These are phyloP conservation scores for Heteractis magnifica DNA, from an alignment of 92 coral and sea anemone genomes.

Conservation along the genomic window DNA sequence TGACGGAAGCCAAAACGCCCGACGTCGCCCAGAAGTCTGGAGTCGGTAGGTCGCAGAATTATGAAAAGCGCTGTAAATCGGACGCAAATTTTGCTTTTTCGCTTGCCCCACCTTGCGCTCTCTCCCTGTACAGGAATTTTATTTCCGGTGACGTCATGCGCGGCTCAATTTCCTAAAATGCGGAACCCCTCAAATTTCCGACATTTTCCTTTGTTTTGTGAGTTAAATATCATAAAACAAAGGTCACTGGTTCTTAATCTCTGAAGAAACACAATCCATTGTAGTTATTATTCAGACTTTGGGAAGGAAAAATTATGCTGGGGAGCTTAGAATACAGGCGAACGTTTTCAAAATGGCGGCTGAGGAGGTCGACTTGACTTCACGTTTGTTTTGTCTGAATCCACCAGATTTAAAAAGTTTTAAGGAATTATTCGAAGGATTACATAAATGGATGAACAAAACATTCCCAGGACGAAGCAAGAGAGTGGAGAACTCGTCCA, in stretches of 20 bases:
- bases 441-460: slow-evolving; percentile 22
- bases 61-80: no score
- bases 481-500: slow-evolving; percentile 6
- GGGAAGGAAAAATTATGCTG: slow-evolving; percentile 19
- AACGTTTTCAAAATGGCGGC: slow-evolving; percentile 29
- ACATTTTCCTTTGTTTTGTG: slow-evolving; percentile 10
- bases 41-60: no score
- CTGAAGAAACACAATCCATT: slow-evolving; percentile 3
- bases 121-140: not conserved
- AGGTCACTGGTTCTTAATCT: not conserved
- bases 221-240: slow-evolving; percentile 7
- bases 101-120: not conserved
- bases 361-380: not conserved
- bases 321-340: not conserved
- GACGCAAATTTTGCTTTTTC: no score
- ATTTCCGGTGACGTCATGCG: slow-evolving; percentile 34
- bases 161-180: not conserved
- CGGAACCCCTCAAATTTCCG: not conserved
- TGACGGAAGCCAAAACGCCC: no score
- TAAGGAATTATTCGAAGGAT: not conserved
- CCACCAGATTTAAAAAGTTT: slow-evolving; percentile 3
- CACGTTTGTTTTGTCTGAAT: not conserved
- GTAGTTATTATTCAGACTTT: not conserved
- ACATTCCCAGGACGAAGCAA: not conserved
- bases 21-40: no score